Evolutionary conservation across 2,113 vertebrate genomes (phyloP), one percentile per base, ranked within the genome.

Genomic region (Tautogolabrus adspersus): DNA sequence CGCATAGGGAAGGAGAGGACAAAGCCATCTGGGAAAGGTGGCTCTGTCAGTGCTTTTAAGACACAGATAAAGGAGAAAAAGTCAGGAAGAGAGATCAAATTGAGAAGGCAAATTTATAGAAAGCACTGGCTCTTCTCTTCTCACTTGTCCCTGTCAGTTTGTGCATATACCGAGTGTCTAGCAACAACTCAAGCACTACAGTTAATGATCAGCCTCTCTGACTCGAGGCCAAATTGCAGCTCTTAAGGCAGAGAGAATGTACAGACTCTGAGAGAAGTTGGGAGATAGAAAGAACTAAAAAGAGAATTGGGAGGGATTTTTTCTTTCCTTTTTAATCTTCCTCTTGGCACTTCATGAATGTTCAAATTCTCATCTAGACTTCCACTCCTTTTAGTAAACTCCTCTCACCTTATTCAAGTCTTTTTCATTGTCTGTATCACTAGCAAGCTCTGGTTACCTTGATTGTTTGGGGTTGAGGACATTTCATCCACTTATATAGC

Each of bases 1-100:
- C 97, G 93, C 85, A 98, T 95, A 0, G 97, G 96, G 87, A 99
- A 97, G 82, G 95, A 96, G 49, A 99, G 90, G 78, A 97, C 96
- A 85, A 96, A 98, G 87, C 96, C 96, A 0, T 97, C 95, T 0
- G 97, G 96, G 81, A 95, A 95, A 11, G 86, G 94, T 26, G 95
- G 96, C 72, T 94, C 94, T 0, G 94, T 89, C 26, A 93, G 81
- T 1, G 85, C 94, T 93, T 26, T 57, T 19, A 38, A 73, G 26
- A 70, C 44, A 51, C 30, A 77, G 63, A 80, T 16, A 58, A 44
- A 57, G 42, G 30, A 66, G 60, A 79, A n/a, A 47, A 67, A 67
- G 81, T 73, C 47, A 74, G 56, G 46, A 0, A 2, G 10, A 30
- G 0, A 63, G 42, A 67, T 46, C 40, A 49, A 49, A 49, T 49